Conservation (phyloP, 2,113 vertebrate genomes). For the Nesogale talazaci region DNA sequence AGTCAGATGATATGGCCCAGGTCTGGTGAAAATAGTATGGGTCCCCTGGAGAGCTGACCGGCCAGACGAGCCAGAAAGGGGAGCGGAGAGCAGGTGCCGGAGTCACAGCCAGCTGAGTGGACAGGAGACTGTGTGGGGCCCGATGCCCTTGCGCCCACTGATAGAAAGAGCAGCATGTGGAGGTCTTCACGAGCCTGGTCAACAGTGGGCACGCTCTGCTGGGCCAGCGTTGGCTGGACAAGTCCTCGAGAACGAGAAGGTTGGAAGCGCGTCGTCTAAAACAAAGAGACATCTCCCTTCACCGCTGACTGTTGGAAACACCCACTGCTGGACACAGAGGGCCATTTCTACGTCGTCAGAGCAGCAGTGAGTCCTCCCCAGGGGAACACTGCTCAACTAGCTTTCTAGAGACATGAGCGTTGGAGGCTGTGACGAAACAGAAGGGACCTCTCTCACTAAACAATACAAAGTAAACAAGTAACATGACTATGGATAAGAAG, state of each 20-base stretch:
- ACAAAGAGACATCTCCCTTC: neutral
- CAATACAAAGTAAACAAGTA: neutral
- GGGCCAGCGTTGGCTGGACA: neutral
- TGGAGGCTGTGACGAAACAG: neutral
- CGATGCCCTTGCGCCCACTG: neutral
- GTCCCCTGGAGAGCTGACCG: neutral
- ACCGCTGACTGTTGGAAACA: neutral
- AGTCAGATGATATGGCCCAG: too few relatives aligned
- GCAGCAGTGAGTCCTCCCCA: neutral
- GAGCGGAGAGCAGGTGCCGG: rapidly evolving
- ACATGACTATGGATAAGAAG: neutral
- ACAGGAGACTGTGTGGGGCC: neutral
- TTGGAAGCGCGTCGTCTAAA: neutral
- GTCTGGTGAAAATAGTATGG: too few relatives aligned
- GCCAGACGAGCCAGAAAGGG: neutral
- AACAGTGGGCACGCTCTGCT: neutral
- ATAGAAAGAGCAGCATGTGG: neutral
- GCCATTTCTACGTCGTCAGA: neutral
- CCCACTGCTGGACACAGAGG: slow-evolving; percentile 13
- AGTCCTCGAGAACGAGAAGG: neutral
- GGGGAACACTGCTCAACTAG: slow-evolving; percentile 6
- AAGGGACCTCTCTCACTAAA: neutral
- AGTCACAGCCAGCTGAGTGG: neutral
- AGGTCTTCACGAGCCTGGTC: neutral
- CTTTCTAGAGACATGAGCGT: neutral